These are phyloP conservation scores for Euproctis similis DNA, from an alignment of 2,888 invertebrate genomes.

Conservation along the genomic window DNA sequence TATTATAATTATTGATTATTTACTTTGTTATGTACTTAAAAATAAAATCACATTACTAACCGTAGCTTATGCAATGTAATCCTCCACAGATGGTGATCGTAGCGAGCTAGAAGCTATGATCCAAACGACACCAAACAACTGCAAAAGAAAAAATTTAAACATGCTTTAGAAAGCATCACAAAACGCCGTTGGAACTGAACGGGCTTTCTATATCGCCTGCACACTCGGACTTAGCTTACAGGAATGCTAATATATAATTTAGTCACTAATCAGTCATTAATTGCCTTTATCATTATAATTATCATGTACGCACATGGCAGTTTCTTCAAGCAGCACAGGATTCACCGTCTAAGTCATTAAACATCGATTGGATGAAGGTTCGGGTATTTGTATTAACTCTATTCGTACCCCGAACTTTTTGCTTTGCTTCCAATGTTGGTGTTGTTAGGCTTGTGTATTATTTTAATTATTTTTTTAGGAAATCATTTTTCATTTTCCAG, in stretches of 20 bases:
- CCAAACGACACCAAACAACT: slow-evolving; percentile 77
- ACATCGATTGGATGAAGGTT: slow-evolving; percentile 62
- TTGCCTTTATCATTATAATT: slow-evolving; percentile 44
- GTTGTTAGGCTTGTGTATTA: slow-evolving; percentile 14
- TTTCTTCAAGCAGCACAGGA: slow-evolving; percentile 64
- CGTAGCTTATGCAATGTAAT: slow-evolving; percentile 71
- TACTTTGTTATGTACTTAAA: slow-evolving; percentile 13
- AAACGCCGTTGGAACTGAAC: slow-evolving; percentile 57
- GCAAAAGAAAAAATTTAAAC: slow-evolving; percentile 77
- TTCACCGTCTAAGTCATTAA: slow-evolving; percentile 57
- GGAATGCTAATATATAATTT: slow-evolving; percentile 58
- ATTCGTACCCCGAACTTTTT: slow-evolving; percentile 23
- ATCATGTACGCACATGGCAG: slow-evolving; percentile 53
- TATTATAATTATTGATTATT: slow-evolving; percentile 11
- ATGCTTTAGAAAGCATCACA: slow-evolving; percentile 73
- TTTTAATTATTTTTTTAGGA: not conserved
- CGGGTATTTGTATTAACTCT: slow-evolving; percentile 35
- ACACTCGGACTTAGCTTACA: slow-evolving; percentile 69
- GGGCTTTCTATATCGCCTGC: slow-evolving; percentile 71
- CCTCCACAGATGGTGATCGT: slow-evolving; percentile 77
- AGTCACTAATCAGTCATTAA: slow-evolving; percentile 52
- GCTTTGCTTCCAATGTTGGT: slow-evolving; percentile 25
- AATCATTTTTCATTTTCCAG: slow-evolving; percentile 1
- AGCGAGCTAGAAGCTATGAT: slow-evolving; percentile 77
- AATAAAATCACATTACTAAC: slow-evolving; percentile 49